phyloP scores from a whole-genome alignment of 2,797 vertebrate species.

The Loriculus beryllinus region DNA sequence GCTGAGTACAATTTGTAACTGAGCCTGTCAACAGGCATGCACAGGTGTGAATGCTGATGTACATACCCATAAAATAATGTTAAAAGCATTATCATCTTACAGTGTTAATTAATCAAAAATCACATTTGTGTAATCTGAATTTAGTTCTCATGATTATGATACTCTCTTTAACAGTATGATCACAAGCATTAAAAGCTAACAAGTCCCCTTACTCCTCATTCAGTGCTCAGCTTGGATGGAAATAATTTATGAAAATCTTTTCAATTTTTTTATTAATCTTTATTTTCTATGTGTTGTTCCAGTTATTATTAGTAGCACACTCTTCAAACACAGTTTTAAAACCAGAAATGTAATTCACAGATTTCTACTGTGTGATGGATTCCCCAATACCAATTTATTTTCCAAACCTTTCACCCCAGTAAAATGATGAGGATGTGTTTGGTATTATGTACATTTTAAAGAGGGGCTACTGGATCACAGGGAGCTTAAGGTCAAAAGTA shows the following conservation, averaged over 20 bases:
- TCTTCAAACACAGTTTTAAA: background rate
- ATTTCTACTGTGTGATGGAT: background rate
- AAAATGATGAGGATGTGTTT: background rate
- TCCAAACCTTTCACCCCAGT: background rate
- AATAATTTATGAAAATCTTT: background rate
- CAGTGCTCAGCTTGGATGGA: background rate
- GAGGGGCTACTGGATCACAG: background rate
- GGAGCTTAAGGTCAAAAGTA: background rate
- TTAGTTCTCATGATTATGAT: background rate
- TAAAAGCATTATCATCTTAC: background rate
- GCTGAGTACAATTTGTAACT: background rate
- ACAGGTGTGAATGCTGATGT: background rate
- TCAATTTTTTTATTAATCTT: background rate
- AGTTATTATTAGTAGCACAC: background rate
- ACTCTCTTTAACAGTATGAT: background rate
- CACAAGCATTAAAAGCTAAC: background rate
- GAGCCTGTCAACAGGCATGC: background rate
- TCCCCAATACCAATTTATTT: constrained; percentile 27
- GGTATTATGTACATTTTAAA: background rate
- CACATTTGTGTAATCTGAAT: background rate
- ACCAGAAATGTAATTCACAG: background rate
- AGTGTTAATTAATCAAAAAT: background rate
- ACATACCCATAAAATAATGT: background rate
- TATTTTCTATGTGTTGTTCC: background rate
- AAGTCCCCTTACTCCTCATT: background rate